Evolutionary conservation across 2,797 vertebrate species (phyloP), one percentile per base, ranked within the genome.

Genomic region (Mus spretus): DNA sequence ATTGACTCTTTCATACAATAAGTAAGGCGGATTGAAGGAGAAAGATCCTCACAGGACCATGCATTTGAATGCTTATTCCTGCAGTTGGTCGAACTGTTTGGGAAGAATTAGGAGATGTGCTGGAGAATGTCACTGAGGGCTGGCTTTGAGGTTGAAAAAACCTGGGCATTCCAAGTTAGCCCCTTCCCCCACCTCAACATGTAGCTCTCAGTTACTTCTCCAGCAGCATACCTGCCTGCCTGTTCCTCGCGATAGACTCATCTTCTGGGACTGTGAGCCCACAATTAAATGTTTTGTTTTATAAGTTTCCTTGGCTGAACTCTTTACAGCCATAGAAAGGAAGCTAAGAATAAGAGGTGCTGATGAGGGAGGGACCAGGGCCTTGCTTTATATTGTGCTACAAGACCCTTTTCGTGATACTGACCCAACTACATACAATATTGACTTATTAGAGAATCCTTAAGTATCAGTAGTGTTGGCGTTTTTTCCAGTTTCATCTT

Each of bases 401-500:
- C 44, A 95, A 90, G 24, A 4, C 53, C 7, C 85, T 80, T 63
- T 57, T 86, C 31, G 55, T 89, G 47, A 90, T 85, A 47, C 19
- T 97, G 88, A 78, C 17, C 55, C 47, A 83, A 47, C n/a, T 63
- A 3, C 0, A 2, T 61, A 74, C 22, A 3, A n/a, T 17, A 6
- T 14, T 20, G 67, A 59, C 26, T 40, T 31, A 72, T 55, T 70
- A 89, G 6, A n/a, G 1, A 72, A 13, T 81, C 31, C 67, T n/a
- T 6, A 57, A 85, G 85, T 92, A 50, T 67, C 53, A 83, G 87
- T 65, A 47, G n/a, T 84, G 57, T 95, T 95, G 74, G 70, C 5
- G 74, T 89, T 55, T 92, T 89, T 80, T 19, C 90, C 59, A 65
- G 63, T 90, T 85, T 92, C 34, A 10, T 84, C 57, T 74, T 85